phyloP scores from a whole-genome alignment of 2,888 invertebrate genomes.

The Drosophila quasianomalipes region DNA sequence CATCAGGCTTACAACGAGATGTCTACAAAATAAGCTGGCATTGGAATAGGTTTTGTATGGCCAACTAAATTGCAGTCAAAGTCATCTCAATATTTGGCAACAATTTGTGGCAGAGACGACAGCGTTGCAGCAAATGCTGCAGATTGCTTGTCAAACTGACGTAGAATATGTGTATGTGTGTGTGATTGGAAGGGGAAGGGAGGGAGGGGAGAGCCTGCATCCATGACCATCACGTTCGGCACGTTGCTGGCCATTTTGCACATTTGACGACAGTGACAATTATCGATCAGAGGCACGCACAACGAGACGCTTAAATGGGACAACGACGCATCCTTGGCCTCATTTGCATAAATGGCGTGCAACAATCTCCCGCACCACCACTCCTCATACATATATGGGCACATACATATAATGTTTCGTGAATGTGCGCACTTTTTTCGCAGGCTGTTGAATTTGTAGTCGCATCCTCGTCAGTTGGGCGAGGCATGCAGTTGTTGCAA shows the following conservation, averaged over 20 bases:
- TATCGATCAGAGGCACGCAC: slow-evolving; percentile 75
- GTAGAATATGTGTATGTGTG: background rate
- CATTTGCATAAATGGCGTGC: slow-evolving; percentile 76
- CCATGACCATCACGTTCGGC: slow-evolving; percentile 44
- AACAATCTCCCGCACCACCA: slow-evolving; percentile 1
- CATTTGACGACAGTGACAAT: slow-evolving; percentile 71
- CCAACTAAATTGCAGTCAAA: slow-evolving; percentile 58
- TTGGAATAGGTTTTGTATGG: slow-evolving; percentile 11
- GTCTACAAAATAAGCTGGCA: slow-evolving; percentile 12
- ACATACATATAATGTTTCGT: slow-evolving; percentile 8
- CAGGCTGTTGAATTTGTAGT: slow-evolving; percentile 15
- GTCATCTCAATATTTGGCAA: slow-evolving; percentile 61
- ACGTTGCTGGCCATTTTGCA: slow-evolving; percentile 56
- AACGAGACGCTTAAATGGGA: slow-evolving; percentile 70
- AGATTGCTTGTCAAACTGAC: slow-evolving; percentile 18
- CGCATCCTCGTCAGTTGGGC: slow-evolving; percentile 26
- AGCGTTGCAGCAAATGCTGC: slow-evolving; percentile 50
- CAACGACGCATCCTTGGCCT: slow-evolving; percentile 71
- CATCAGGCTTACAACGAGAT: slow-evolving; percentile 14
- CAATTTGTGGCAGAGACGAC: slow-evolving; percentile 51
- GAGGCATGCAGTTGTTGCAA: slow-evolving; percentile 41
- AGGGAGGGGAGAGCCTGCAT: background rate
- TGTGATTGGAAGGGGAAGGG: background rate
- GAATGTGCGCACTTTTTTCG: slow-evolving; percentile 10
- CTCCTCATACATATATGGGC: background rate